Conservation (phyloP, 2,797 vertebrate species). For the Notoglanidium macrostoma region DNA sequence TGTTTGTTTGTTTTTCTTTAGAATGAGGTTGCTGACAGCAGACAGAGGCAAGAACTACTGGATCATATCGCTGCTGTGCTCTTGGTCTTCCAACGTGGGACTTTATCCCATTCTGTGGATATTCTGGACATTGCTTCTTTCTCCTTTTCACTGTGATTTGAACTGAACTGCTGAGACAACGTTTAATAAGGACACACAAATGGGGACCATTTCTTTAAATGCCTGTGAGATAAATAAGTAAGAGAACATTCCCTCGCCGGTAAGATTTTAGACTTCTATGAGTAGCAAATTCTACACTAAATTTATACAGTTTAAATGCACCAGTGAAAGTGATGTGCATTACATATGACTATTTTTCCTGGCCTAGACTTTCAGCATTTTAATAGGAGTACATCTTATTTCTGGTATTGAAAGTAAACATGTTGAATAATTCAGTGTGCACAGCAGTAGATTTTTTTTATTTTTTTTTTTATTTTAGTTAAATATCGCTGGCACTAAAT, state of each 20-base stretch:
- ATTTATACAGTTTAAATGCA: conserved; percentile 22
- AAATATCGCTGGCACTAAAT: conserved; percentile 1
- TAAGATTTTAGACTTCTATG: conserved; percentile 43
- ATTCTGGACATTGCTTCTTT: conserved; percentile 29
- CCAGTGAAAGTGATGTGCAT: background rate
- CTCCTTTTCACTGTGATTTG: conserved; percentile 44
- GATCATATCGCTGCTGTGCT: conserved; percentile 32
- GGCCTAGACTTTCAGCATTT: conserved; percentile 29
- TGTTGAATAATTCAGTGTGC: background rate
- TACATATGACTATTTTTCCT: background rate
- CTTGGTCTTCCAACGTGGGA: conserved; percentile 49
- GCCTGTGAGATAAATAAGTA: conserved; percentile 50
- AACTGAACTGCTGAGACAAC: conserved; percentile 22
- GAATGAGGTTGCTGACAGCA: conserved; percentile 24
- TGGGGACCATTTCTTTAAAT: conserved; percentile 48
- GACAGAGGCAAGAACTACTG: conserved; percentile 23
- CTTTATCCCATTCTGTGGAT: conserved; percentile 39
- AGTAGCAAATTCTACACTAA: conserved; percentile 24
- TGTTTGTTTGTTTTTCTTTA: conserved; percentile 4
- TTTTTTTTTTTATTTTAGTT: background rate
- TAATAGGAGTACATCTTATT: background rate
- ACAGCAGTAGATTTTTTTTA: background rate
- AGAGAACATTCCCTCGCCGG: conserved; percentile 47
- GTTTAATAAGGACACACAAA: conserved; percentile 41
- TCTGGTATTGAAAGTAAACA: conserved; percentile 8